Evolutionary conservation across 2,888 invertebrate species (phyloP).

Genomic region (Zele albiditarsus): DNA sequence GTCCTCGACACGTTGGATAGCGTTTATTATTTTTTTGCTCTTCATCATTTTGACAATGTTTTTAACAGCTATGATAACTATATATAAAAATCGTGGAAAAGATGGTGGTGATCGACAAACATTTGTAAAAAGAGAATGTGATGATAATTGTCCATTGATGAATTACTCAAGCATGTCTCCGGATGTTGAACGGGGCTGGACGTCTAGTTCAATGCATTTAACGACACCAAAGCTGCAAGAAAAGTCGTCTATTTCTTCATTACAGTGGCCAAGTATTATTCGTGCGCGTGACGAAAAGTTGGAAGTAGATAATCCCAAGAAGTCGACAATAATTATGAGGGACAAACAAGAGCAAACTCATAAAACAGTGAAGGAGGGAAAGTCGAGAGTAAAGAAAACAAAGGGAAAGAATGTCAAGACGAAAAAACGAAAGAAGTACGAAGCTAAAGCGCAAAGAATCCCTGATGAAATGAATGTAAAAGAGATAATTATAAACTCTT

Average conservation of each 20-base stretch:
- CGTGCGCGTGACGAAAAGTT: not conserved
- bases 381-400: slow-evolving; percentile 35
- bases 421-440: slow-evolving; percentile 16
- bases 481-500: slow-evolving; percentile 22
- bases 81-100: slow-evolving; percentile 45
- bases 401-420: slow-evolving; percentile 40
- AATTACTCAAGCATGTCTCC: slow-evolving; percentile 10
- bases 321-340: slow-evolving; percentile 25
- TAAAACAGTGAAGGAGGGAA: slow-evolving; percentile 4
- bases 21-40: slow-evolving; percentile 46
- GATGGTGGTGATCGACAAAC: not conserved
- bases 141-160: slow-evolving; percentile 40
- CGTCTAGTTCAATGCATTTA: slow-evolving; percentile 22
- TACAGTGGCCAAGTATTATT: slow-evolving; percentile 17
- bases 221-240: not conserved
- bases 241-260: not conserved
- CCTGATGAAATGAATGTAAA: slow-evolving; percentile 18
- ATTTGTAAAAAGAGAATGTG: slow-evolving; percentile 22
- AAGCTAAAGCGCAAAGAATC: not conserved
- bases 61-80: slow-evolving; percentile 44
- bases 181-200: slow-evolving; percentile 34
- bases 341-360: slow-evolving; percentile 27
- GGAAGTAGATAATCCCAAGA: slow-evolving; percentile 12
- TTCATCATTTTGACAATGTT: slow-evolving; percentile 44
- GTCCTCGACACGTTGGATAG: slow-evolving; percentile 47